Percentiles rank a stretch among this genome's conserved stretches.
These are phyloP conservation scores for Ceyx margarethae DNA, from an alignment of 2,113 vertebrate genomes.

Conservation along the genomic window DNA sequence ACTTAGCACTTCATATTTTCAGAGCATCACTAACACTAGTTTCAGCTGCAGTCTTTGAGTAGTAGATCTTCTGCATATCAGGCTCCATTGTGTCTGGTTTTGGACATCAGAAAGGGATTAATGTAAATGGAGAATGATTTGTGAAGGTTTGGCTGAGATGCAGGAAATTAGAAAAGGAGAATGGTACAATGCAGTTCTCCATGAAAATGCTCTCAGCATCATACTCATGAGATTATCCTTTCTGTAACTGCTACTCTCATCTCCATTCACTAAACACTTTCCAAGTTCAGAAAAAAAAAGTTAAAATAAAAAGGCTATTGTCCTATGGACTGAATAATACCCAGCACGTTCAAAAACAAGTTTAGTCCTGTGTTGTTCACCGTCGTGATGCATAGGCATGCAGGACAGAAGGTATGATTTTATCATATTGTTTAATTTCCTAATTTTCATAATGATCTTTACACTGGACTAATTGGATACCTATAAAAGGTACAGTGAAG, in stretches of 20 bases:
- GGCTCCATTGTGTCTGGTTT: not conserved
- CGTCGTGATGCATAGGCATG: not conserved
- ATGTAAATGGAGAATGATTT: not conserved
- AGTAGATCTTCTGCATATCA: not conserved
- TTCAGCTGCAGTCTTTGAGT: not conserved
- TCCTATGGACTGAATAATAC: not conserved
- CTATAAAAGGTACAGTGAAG: not conserved
- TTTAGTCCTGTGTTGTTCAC: not conserved
- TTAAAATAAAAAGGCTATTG: not conserved
- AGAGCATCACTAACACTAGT: not conserved
- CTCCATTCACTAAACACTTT: not conserved
- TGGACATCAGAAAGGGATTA: not conserved
- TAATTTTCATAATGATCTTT: not conserved
- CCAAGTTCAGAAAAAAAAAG: not conserved
- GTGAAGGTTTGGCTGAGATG: not conserved
- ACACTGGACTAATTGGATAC: not conserved
- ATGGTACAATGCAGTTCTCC: not conserved
- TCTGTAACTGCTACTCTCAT: not conserved
- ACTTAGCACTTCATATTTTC: not conserved
- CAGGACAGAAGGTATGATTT: not conserved
- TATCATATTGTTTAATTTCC: not conserved
- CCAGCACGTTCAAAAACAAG: not conserved
- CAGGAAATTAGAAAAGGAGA: not conserved
- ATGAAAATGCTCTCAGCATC: not conserved
- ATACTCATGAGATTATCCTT: not conserved